A percentile compares a stretch with the other conserved stretches of the same genome.
Evolutionary conservation across 2,797 vertebrate species (phyloP).

Genomic region (Rhinella marina): DNA sequence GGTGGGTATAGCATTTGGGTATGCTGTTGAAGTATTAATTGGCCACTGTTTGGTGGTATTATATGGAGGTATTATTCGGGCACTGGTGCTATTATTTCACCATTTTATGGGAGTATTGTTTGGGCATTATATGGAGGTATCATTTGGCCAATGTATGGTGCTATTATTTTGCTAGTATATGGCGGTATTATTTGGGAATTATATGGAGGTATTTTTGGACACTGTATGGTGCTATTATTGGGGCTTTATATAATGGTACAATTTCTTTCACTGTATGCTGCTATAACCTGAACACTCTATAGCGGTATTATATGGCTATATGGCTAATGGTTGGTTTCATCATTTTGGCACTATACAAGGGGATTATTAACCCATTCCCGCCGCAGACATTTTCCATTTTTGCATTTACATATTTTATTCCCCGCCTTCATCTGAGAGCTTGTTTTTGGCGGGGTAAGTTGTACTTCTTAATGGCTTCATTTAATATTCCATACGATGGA

Average conservation of each 20-base stretch:
- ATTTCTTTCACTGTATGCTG: not conserved
- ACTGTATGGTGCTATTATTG: not conserved
- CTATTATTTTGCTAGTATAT: not conserved
- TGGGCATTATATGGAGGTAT: not conserved
- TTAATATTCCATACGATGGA: too few relatives aligned
- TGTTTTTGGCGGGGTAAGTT: too few relatives aligned
- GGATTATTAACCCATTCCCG: too few relatives aligned
- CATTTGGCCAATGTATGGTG: not conserved
- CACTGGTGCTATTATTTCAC: not conserved
- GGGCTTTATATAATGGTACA: not conserved
- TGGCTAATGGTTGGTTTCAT: not conserved
- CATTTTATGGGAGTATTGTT: not conserved
- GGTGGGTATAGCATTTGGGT: too few relatives aligned
- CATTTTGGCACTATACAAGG: too few relatives aligned
- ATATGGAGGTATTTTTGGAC: too few relatives aligned
- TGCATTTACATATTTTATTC: too few relatives aligned
- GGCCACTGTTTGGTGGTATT: too few relatives aligned
- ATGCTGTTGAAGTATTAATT: too few relatives aligned
- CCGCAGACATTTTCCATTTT: too few relatives aligned
- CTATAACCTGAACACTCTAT: not conserved
- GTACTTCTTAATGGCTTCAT: too few relatives aligned
- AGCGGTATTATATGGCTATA: not conserved
- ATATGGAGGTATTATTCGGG: not conserved
- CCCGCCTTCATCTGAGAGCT: too few relatives aligned
- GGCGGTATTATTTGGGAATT: not conserved